phyloP scores from a whole-genome alignment of 2,888 invertebrate species.

The Cerastis leucographa region DNA sequence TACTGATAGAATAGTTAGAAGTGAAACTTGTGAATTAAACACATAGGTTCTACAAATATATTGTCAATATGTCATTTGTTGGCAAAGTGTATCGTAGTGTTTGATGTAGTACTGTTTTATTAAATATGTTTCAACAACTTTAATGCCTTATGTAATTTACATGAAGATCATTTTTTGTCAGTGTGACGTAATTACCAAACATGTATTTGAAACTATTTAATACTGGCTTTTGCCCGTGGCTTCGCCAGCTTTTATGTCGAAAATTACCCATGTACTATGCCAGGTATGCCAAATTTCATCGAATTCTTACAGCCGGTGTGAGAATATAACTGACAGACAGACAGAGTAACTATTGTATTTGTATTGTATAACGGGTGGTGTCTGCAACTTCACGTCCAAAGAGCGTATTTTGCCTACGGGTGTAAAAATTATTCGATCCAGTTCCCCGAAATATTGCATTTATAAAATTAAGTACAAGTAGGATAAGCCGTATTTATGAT shows the following conservation, averaged over 20 bases:
- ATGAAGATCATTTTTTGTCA: neutral
- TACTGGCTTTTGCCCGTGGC: neutral
- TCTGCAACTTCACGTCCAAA: too few relatives aligned
- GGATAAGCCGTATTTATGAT: neutral
- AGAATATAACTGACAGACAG: neutral
- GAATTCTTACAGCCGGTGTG: neutral
- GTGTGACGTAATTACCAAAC: neutral
- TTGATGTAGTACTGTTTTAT: neutral
- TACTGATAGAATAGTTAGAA: constrained; percentile 35
- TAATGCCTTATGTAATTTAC: neutral
- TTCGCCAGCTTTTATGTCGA: neutral
- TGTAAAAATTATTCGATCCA: too few relatives aligned
- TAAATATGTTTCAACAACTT: neutral
- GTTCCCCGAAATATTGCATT: neutral
- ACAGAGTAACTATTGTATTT: neutral
- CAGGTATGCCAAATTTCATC: neutral
- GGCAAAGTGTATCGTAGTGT: constrained; percentile 12
- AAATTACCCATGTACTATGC: neutral
- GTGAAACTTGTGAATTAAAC: constrained; percentile 50
- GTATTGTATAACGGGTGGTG: too few relatives aligned
- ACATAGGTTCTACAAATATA: constrained; percentile 50
- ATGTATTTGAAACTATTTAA: neutral
- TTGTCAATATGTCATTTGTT: constrained; percentile 23
- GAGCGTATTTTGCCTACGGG: too few relatives aligned
- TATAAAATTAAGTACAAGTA: neutral